Percentiles rank a stretch among this genome's conserved stretches.
These are phyloP conservation scores for Peromyscus attwateri DNA, from an alignment of 2,797 vertebrate genomes.

Conservation along the genomic window DNA sequence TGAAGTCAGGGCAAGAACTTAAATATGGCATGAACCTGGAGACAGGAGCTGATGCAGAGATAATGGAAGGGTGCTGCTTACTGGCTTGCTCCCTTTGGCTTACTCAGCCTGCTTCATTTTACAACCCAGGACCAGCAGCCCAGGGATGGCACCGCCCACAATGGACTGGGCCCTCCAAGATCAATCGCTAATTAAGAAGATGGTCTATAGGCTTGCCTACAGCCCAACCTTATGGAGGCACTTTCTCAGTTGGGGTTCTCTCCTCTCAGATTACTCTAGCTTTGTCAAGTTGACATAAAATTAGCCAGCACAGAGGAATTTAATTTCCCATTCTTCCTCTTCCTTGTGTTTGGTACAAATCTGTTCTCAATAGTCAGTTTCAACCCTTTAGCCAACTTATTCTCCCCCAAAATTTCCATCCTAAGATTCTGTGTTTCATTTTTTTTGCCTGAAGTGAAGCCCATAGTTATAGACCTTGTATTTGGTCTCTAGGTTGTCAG, in stretches of 20 bases:
- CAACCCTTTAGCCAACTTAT: slow-evolving; percentile 93
- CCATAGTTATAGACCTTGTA: not conserved
- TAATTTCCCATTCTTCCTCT: slow-evolving; percentile 97
- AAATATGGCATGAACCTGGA: not conserved
- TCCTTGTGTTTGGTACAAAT: slow-evolving; percentile 98
- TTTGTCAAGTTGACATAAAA: not conserved
- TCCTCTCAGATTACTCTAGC: not conserved
- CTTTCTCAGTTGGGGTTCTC: not conserved
- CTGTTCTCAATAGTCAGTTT: slow-evolving; percentile 95
- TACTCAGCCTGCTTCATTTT: not conserved
- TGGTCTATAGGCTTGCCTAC: not conserved
- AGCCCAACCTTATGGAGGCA: not conserved
- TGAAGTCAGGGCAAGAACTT: not conserved
- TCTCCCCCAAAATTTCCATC: not conserved
- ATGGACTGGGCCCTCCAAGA: not conserved
- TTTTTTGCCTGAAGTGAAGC: not conserved
- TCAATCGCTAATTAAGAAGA: not conserved
- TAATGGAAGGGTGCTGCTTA: not conserved
- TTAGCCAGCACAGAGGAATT: slow-evolving; percentile 81
- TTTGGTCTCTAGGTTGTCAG: not conserved
- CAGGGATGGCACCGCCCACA: not conserved
- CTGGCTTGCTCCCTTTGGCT: not conserved
- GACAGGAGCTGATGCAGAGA: not conserved
- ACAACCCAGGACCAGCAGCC: not conserved
- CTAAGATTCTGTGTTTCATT: not conserved